phyloP scores from a whole-genome alignment of 2,888 invertebrate genomes.

The Torymus texanus region DNA sequence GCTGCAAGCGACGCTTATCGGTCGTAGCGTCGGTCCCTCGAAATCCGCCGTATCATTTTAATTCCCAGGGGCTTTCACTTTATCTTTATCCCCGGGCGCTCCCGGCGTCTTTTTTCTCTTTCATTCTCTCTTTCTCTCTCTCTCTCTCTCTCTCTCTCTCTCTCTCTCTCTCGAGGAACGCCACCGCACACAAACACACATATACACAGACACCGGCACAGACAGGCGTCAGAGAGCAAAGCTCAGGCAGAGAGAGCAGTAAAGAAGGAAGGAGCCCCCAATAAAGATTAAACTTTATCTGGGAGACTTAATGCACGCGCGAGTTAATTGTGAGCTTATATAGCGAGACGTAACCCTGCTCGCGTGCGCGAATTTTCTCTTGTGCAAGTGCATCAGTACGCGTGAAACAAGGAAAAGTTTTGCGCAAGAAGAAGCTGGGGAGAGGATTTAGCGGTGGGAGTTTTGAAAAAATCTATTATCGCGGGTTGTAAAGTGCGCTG shows the following conservation, averaged over 20 bases:
- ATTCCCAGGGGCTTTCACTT: constrained; percentile 51
- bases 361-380: too few species aligned
- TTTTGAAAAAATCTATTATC: too few species aligned
- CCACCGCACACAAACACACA: not conserved
- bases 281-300: constrained; percentile 53
- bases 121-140: too few species aligned
- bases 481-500: too few species aligned
- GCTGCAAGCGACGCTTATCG: constrained; percentile 30
- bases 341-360: not conserved
- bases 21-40: not conserved
- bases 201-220: too few species aligned
- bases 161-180: constrained; percentile 29
- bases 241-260: constrained; percentile 3
- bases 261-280: constrained; percentile 27
- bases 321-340: constrained; percentile 39
- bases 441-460: too few species aligned
- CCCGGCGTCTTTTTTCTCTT: not conserved
- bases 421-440: too few species aligned
- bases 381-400: too few species aligned
- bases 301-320: constrained; percentile 42
- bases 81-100: constrained; percentile 31
- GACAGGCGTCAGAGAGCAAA: constrained; percentile 1
- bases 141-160: constrained; percentile 11
- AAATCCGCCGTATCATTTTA: constrained; percentile 48
- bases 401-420: too few species aligned